phyloP scores from a whole-genome alignment of 2,888 invertebrate species.

The Anodontia alba region DNA sequence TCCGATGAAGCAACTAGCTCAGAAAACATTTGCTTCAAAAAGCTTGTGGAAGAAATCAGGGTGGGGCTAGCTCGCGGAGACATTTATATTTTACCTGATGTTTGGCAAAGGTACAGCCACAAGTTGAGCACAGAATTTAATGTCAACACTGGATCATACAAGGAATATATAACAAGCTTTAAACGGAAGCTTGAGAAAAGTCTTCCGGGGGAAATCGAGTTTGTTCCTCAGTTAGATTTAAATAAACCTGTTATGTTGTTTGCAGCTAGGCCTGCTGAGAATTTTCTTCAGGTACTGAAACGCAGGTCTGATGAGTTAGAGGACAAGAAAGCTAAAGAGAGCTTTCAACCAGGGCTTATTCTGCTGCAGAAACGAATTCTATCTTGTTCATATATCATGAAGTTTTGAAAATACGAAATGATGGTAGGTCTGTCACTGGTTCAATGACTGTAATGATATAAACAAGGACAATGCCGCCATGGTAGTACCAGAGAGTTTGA shows the following conservation, averaged over 20 bases:
- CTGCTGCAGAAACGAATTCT: not conserved
- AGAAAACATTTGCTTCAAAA: too few relatives aligned
- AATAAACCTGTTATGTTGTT: not conserved
- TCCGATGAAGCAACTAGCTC: not conserved
- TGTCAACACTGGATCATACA: too few relatives aligned
- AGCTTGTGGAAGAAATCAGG: too few relatives aligned
- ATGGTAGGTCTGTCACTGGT: too few relatives aligned
- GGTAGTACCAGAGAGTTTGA: too few relatives aligned
- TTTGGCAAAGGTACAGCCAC: too few relatives aligned
- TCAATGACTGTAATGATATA: too few relatives aligned
- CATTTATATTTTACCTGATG: too few relatives aligned
- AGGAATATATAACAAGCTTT: not conserved
- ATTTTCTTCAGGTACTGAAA: slow-evolving; percentile 7
- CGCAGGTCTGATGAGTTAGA: not conserved
- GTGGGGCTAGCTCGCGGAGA: too few relatives aligned
- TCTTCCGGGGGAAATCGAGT: not conserved
- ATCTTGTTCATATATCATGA: not conserved
- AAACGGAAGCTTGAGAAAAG: slow-evolving; percentile 4
- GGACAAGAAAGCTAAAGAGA: not conserved
- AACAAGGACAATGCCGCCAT: too few relatives aligned
- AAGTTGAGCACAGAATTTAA: too few relatives aligned
- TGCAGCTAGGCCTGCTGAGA: not conserved
- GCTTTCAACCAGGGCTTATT: not conserved
- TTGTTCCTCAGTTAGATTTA: not conserved
- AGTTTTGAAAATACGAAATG: not conserved